Conservation (phyloP, 2,113 vertebrate species). For the Vulpes lagopus region DNA sequence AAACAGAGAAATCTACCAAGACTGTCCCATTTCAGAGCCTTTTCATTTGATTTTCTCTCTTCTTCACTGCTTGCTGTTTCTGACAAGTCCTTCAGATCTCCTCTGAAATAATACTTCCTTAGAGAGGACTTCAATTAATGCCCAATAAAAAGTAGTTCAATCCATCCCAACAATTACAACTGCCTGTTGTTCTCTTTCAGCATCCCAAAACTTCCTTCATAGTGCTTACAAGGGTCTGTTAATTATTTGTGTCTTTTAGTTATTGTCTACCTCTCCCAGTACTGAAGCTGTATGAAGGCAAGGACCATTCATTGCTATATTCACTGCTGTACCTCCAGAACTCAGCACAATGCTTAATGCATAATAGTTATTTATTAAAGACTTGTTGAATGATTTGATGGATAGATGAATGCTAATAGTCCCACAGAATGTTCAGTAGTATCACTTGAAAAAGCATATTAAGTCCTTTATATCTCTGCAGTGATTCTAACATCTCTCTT, state of each 20-base stretch:
- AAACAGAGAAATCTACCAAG: background rate
- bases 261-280: background rate
- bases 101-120: background rate
- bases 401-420: background rate
- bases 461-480: background rate
- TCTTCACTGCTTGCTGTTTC: background rate
- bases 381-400: background rate
- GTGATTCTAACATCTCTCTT: background rate
- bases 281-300: background rate
- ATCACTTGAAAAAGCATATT: background rate
- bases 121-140: background rate
- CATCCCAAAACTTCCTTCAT: background rate
- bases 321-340: background rate
- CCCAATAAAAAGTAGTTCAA: background rate
- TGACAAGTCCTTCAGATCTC: background rate
- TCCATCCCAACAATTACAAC: background rate
- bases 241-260: background rate
- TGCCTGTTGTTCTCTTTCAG: background rate
- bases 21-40: background rate
- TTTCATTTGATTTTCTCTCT: background rate
- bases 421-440: background rate
- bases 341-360: background rate
- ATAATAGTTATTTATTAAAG: background rate
- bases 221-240: background rate
- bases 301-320: background rate